A percentile compares a stretch with the other conserved stretches of the same genome.
These are phyloP conservation scores for Pandemis cinnamomeana DNA, from an alignment of 2,888 invertebrate species.

Conservation along the genomic window DNA sequence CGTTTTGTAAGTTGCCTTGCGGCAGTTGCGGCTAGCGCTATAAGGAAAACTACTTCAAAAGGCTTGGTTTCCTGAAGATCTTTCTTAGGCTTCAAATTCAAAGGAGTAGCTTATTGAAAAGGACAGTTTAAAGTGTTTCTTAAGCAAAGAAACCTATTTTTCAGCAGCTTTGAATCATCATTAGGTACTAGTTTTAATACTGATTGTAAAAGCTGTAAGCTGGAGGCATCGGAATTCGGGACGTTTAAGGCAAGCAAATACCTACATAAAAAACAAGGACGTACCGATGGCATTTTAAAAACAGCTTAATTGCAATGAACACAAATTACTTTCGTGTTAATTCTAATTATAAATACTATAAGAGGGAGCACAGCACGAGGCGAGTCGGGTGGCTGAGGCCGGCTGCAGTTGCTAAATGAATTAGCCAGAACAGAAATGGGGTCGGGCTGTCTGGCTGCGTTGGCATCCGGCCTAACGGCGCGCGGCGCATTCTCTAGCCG, in stretches of 20 bases:
- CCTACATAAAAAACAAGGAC: not conserved
- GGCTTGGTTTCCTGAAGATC: not conserved
- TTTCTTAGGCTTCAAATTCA: not conserved
- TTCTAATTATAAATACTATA: constrained; percentile 39
- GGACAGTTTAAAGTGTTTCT: not conserved
- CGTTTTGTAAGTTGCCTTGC: constrained; percentile 7
- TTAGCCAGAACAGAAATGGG: constrained; percentile 81
- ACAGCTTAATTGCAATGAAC: constrained; percentile 29
- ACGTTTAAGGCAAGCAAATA: not conserved
- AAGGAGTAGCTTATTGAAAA: not conserved
- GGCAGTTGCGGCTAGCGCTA: not conserved
- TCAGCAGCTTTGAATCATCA: not conserved
- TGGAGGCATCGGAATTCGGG: not conserved
- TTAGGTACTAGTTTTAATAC: not conserved
- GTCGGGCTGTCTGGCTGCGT: constrained; percentile 82
- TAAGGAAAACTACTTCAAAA: not conserved
- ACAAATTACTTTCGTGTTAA: constrained; percentile 30
- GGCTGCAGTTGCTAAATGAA: constrained; percentile 77
- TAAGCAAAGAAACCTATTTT: not conserved
- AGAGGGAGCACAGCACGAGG: constrained; percentile 42
- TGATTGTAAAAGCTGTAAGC: not conserved
- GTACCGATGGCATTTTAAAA: not conserved
- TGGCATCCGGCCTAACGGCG: constrained; percentile 83
- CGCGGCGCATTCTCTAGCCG: constrained; percentile 71
- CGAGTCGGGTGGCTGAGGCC: constrained; percentile 53